Evolutionary conservation across 2,797 vertebrate genomes (phyloP).

Genomic region (Triplophysa yarkandensis): DNA sequence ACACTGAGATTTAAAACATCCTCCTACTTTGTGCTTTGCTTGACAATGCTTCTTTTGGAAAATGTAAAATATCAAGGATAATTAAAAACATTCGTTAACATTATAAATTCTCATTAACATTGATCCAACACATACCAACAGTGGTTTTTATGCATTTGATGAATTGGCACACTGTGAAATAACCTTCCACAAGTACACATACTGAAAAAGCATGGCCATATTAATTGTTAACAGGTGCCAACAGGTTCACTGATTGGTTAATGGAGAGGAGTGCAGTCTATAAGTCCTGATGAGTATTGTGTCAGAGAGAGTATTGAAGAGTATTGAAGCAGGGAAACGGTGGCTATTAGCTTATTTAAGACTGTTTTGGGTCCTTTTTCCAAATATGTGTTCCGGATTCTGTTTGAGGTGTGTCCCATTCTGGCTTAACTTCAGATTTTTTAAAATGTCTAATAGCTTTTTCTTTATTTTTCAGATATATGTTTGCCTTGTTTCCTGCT

Average conservation of each 20-base stretch:
- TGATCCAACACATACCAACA: too few relatives aligned
- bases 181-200: neutral
- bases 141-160: too few relatives aligned
- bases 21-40: too few relatives aligned
- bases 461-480: conserved; percentile 1
- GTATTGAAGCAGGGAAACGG: neutral
- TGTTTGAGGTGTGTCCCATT: neutral
- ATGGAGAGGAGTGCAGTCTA: neutral
- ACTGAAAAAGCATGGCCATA: neutral
- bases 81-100: too few relatives aligned
- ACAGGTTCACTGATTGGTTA: conserved; percentile 22
- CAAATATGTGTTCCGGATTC: neutral
- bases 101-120: too few relatives aligned
- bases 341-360: neutral
- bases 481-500: conserved; percentile 25
- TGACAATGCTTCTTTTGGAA: too few relatives aligned
- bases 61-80: too few relatives aligned
- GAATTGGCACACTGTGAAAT: too few relatives aligned
- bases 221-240: conserved; percentile 34
- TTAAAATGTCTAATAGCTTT: neutral
- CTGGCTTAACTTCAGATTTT: neutral
- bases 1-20: too few relatives aligned
- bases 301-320: neutral
- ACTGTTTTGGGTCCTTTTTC: neutral
- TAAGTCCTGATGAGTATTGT: neutral